phyloP scores from a whole-genome alignment of 23 tunicate genomes.

The Styela clava region DNA sequence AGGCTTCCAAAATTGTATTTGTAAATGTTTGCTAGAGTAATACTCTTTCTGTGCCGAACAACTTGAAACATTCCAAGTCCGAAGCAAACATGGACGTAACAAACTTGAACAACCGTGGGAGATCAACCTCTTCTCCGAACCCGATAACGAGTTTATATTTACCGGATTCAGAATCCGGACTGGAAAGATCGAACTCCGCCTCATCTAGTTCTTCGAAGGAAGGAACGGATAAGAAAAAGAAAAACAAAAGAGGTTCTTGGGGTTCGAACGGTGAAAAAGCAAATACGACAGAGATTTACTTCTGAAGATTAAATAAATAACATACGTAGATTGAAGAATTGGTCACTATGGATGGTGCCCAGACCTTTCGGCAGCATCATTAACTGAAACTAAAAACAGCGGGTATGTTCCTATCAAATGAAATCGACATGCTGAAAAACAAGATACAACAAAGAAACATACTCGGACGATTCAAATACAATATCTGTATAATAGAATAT shows the following conservation, averaged over 20 bases:
- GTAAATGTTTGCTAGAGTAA: neutral
- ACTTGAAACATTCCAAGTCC: constrained; percentile 27
- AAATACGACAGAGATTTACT: constrained; percentile 5
- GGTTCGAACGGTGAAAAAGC: constrained; percentile 19
- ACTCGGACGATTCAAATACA: too few relatives aligned
- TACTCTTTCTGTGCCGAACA: constrained; percentile 1
- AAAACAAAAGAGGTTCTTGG: constrained; percentile 25
- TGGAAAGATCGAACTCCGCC: constrained; percentile 36
- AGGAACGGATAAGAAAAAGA: constrained; percentile 19
- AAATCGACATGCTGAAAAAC: too few relatives aligned
- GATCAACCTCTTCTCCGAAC: constrained; percentile 22
- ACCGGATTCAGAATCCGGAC: constrained; percentile 25
- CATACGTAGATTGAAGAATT: too few relatives aligned
- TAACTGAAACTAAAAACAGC: too few relatives aligned
- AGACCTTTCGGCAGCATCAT: too few relatives aligned
- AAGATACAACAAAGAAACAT: too few relatives aligned
- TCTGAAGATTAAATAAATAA: neutral
- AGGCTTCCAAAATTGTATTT: neutral
- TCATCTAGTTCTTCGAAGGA: constrained; percentile 30
- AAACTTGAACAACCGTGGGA: neutral
- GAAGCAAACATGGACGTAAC: constrained; percentile 24
- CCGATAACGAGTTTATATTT: constrained; percentile 1
- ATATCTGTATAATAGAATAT: too few relatives aligned
- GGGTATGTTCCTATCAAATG: too few relatives aligned
- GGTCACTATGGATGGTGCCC: too few relatives aligned